Evolutionary conservation across 2,113 vertebrate species (phyloP).

Genomic region (Anarhynchus alexandrinus): DNA sequence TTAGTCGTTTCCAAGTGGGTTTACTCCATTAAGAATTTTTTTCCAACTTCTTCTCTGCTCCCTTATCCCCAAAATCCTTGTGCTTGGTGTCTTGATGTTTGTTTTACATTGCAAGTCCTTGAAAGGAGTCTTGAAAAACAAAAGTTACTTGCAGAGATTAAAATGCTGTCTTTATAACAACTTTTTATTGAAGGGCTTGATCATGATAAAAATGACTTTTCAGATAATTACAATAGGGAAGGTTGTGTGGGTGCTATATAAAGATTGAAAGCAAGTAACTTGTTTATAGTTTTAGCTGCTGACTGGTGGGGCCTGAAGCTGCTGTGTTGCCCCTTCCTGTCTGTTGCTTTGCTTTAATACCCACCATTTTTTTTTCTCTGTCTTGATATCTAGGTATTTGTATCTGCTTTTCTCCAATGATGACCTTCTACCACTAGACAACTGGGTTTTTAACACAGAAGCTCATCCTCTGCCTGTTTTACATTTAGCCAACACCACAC

Average conservation of each 20-base stretch:
- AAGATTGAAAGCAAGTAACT: background rate
- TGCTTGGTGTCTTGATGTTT: background rate
- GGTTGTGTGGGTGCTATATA: background rate
- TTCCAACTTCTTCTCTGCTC: background rate
- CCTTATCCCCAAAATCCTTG: background rate
- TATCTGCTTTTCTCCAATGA: constrained; percentile 97
- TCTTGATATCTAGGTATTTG: constrained; percentile 83
- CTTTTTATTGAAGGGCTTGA: background rate
- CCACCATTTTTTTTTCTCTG: background rate
- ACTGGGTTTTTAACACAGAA: constrained; percentile 98
- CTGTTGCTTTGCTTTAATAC: background rate
- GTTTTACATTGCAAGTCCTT: background rate
- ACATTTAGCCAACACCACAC: constrained; percentile 91
- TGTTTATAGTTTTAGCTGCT: background rate
- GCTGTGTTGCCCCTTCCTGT: background rate
- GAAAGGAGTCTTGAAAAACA: background rate
- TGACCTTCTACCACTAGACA: constrained; percentile 94
- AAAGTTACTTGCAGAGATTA: background rate
- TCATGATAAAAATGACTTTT: background rate
- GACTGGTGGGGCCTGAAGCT: background rate
- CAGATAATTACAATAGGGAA: background rate
- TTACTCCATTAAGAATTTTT: background rate
- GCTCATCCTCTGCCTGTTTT: constrained; percentile 95
- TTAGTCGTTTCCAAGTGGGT: background rate
- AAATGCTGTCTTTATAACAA: background rate